Percentiles rank a stretch among this genome's conserved stretches.
phyloP scores from a whole-genome alignment of 2,113 vertebrate genomes.

The Diphyllodes magnificus region DNA sequence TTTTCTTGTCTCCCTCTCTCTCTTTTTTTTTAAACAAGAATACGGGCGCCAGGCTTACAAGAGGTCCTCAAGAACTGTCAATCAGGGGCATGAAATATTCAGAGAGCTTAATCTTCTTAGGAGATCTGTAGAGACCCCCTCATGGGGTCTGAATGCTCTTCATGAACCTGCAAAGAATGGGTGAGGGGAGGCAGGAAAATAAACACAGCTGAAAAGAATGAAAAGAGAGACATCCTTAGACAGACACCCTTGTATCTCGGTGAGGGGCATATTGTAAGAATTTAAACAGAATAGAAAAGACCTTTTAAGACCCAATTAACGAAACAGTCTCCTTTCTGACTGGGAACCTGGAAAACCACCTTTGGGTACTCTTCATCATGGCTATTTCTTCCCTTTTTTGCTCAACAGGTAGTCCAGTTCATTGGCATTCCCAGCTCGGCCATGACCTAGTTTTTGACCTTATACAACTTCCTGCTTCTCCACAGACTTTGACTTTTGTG shows the following conservation, averaged over 20 bases:
- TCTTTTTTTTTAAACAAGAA: slow-evolving; percentile 47
- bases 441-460: not conserved
- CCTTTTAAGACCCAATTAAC: slow-evolving; percentile 52
- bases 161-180: slow-evolving; percentile 46
- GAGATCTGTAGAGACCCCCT: slow-evolving; percentile 65
- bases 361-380: not conserved
- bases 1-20: slow-evolving; percentile 1
- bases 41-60: slow-evolving; percentile 75
- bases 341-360: not conserved
- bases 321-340: slow-evolving; percentile 13
- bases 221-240: slow-evolving; percentile 37
- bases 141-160: slow-evolving; percentile 53
- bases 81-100: slow-evolving; percentile 81
- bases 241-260: slow-evolving; percentile 18
- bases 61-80: slow-evolving; percentile 74
- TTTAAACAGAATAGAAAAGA: slow-evolving; percentile 46
- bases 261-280: slow-evolving; percentile 42
- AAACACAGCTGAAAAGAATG: slow-evolving; percentile 1
- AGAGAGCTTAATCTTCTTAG: slow-evolving; percentile 68
- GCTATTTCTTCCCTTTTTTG: not conserved
- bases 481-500: not conserved
- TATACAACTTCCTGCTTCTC: not conserved
- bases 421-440: not conserved
- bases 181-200: not conserved
- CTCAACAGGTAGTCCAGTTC: not conserved